Evolutionary conservation across 1,140 invertebrate species (phyloP).

Genomic region (Himalopsyche phryganea): DNA sequence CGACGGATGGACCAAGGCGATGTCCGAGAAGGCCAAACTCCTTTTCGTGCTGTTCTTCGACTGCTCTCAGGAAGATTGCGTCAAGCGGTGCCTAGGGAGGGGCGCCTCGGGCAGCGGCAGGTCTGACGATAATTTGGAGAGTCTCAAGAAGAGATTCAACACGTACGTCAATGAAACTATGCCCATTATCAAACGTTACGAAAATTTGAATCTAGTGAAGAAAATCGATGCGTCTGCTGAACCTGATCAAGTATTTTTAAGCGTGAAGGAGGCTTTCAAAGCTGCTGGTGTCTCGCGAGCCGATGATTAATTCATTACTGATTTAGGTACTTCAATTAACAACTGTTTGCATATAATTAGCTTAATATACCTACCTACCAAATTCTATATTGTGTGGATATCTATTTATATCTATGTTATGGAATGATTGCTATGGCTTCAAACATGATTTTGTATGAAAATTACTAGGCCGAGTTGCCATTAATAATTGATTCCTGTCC

Average conservation of each 20-base stretch:
- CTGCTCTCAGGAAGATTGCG: conserved; percentile 81
- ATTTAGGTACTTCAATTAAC: not conserved
- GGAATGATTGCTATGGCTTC: too few relatives aligned
- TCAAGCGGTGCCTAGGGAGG: conserved; percentile 77
- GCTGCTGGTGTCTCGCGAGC: conserved; percentile 36
- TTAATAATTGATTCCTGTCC: too few relatives aligned
- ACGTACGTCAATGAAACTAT: conserved; percentile 89
- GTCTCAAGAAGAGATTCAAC: conserved; percentile 84
- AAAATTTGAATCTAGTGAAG: conserved; percentile 67
- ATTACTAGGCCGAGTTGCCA: too few relatives aligned
- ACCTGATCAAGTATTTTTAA: conserved; percentile 68
- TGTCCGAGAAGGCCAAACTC: conserved; percentile 81
- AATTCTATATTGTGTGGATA: not conserved
- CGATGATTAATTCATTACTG: not conserved
- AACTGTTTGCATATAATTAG: not conserved
- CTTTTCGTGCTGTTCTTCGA: conserved; percentile 93
- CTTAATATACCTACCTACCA: not conserved
- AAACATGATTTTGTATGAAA: too few relatives aligned
- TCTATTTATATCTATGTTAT: too few relatives aligned
- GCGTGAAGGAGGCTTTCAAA: conserved; percentile 51
- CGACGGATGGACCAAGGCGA: conserved; percentile 87
- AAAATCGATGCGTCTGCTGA: conserved; percentile 70
- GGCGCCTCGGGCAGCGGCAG: conserved; percentile 87
- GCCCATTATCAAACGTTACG: conserved; percentile 90
- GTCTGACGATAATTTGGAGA: conserved; percentile 91